A percentile compares a stretch with the other conserved stretches of the same genome.
phyloP scores from a whole-genome alignment of 1,140 invertebrate species.

The Lordiphosa mommai region DNA sequence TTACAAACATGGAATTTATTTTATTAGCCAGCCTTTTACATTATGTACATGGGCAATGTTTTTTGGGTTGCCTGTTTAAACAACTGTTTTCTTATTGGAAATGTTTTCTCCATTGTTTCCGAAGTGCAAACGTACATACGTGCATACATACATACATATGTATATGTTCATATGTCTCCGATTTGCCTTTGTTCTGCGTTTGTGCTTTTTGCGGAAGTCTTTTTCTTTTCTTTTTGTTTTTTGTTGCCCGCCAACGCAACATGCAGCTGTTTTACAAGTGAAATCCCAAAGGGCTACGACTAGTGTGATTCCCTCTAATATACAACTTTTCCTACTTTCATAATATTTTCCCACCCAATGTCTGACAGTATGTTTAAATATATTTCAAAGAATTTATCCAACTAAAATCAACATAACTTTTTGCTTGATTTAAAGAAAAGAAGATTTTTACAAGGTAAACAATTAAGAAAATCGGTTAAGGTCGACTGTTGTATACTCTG shows the following conservation, averaged over 20 bases:
- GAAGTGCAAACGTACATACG: background rate
- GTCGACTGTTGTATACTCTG: no score
- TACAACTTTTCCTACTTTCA: no score
- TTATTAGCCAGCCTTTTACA: constrained; percentile 22
- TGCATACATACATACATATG: background rate
- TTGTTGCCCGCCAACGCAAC: constrained; percentile 70
- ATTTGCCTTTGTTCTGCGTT: constrained; percentile 41
- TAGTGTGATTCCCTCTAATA: background rate
- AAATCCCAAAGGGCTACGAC: background rate
- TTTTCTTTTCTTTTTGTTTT: constrained; percentile 21
- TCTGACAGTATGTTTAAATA: no score
- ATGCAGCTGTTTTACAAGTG: constrained; percentile 49
- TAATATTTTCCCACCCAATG: no score
- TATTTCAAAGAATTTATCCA: no score
- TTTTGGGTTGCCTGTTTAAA: constrained; percentile 40
- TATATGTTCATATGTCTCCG: constrained; percentile 2
- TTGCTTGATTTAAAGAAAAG: no score
- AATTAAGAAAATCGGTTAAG: no score
- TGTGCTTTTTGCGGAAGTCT: constrained; percentile 51
- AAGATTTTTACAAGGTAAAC: no score
- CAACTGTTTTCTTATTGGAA: constrained; percentile 43
- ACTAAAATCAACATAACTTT: no score
- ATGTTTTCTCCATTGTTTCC: constrained; percentile 6
- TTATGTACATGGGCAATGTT: constrained; percentile 1
- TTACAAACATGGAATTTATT: constrained; percentile 26